A percentile compares a stretch with the other conserved stretches of the same genome.
These are phyloP conservation scores for Sporophila hypoxantha DNA, from an alignment of 2,113 vertebrate genomes.

Conservation along the genomic window DNA sequence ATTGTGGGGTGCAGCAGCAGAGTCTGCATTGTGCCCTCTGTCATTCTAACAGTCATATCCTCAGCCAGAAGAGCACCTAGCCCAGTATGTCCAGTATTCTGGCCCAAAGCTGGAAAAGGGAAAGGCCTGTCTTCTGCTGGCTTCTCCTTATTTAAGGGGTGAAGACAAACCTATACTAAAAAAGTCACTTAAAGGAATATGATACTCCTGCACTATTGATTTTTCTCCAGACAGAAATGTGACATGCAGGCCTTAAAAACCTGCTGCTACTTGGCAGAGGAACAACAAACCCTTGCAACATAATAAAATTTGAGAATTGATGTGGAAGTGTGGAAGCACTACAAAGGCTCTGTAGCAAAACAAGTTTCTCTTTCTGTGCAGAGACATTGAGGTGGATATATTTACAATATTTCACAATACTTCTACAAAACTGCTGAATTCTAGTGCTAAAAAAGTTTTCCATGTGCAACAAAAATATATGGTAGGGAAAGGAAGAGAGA, in stretches of 20 bases:
- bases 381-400: neutral
- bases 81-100: neutral
- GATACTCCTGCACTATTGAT: neutral
- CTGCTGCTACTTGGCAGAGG: neutral
- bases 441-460: neutral
- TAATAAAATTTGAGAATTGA: neutral
- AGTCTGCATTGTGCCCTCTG: neutral
- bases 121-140: neutral
- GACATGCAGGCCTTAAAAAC: neutral
- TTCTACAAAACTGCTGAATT: neutral
- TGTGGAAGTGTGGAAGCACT: rapidly evolving
- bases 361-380: neutral
- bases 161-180: neutral
- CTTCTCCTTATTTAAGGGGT: neutral
- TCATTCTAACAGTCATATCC: neutral
- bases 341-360: neutral
- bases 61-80: neutral
- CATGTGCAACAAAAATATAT: neutral
- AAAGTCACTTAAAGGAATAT: neutral
- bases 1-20: neutral
- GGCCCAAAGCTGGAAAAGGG: neutral
- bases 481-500: neutral
- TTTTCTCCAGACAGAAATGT: neutral
- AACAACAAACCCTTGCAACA: neutral
- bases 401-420: neutral